Evolutionary conservation across 1,140 invertebrate genomes (phyloP).

Genomic region (Drosophila eugracilis): DNA sequence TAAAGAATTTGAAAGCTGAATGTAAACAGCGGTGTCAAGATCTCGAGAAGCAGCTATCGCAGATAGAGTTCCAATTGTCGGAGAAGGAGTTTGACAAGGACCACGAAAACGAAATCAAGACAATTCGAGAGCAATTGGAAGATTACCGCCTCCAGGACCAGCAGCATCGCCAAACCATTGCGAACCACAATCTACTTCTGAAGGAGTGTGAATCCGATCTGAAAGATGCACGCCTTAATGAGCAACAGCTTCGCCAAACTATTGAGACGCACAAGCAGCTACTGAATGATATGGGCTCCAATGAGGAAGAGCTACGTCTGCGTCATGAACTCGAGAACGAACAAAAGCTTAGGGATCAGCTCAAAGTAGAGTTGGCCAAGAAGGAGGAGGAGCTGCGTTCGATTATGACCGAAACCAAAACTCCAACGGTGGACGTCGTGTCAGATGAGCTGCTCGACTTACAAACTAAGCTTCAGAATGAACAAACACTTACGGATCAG

Average conservation of each 20-base stretch:
- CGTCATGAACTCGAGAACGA: not conserved
- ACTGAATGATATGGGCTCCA: not conserved
- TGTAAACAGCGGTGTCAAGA: not conserved
- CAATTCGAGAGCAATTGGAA: not conserved
- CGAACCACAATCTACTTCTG: not conserved
- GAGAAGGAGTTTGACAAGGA: not conserved
- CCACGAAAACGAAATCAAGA: slow-evolving; percentile 21
- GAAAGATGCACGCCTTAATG: not conserved
- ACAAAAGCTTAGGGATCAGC: not conserved
- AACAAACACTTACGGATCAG: slow-evolving; percentile 14
- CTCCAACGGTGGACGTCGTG: no score
- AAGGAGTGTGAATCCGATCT: not conserved
- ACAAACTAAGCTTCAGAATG: slow-evolving; percentile 12
- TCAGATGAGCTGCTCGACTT: slow-evolving; percentile 8
- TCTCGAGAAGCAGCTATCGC: slow-evolving; percentile 2
- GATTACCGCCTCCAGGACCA: not conserved
- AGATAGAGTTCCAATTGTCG: not conserved
- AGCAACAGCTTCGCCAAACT: not conserved
- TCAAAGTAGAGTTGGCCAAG: not conserved
- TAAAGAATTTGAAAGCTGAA: not conserved
- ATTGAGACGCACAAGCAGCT: not conserved
- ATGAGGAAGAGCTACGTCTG: not conserved
- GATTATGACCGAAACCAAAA: not conserved
- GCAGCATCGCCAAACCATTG: slow-evolving; percentile 4
- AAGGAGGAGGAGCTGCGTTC: not conserved